Percentiles rank a stretch among this genome's conserved stretches.
Conservation (phyloP, 1,140 invertebrate genomes). For the Saccostrea glomerata region DNA sequence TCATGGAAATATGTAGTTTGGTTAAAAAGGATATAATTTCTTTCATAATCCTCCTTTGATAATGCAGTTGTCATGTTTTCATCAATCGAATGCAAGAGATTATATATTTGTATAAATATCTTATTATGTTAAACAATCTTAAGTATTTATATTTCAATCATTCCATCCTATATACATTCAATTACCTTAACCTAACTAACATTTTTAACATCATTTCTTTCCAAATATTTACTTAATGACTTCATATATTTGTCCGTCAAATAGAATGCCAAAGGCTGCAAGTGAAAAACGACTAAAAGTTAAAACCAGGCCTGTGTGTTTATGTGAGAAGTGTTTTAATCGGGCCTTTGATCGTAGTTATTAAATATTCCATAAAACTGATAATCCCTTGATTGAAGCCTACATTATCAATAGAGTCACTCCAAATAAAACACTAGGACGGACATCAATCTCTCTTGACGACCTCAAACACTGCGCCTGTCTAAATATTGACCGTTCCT, state of each 20-base stretch:
- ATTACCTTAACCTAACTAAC: not conserved
- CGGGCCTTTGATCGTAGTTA: constrained; percentile 14
- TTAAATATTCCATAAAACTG: constrained; percentile 35
- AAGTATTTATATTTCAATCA: not conserved
- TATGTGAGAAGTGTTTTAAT: constrained; percentile 24
- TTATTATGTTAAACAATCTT: not conserved
- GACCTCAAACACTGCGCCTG: constrained; percentile 36
- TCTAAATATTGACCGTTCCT: constrained; percentile 34
- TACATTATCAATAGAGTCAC: constrained; percentile 27
- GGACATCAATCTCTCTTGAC: not conserved
- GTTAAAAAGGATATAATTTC: not conserved
- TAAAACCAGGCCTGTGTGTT: not conserved
- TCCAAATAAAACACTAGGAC: not conserved
- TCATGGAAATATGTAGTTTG: too few species aligned
- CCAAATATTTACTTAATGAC: not conserved
- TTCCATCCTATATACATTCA: not conserved
- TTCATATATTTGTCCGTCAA: not conserved
- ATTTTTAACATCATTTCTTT: not conserved
- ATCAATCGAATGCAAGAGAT: not conserved
- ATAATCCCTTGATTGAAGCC: constrained; percentile 32
- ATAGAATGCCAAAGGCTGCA: not conserved
- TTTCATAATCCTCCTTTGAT: not conserved
- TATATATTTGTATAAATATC: not conserved
- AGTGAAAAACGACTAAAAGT: not conserved
- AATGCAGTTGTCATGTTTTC: not conserved